A percentile compares a stretch with the other conserved stretches of the same genome.
phyloP scores from a whole-genome alignment of 1,140 invertebrate genomes.

The Antheraea pernyi region DNA sequence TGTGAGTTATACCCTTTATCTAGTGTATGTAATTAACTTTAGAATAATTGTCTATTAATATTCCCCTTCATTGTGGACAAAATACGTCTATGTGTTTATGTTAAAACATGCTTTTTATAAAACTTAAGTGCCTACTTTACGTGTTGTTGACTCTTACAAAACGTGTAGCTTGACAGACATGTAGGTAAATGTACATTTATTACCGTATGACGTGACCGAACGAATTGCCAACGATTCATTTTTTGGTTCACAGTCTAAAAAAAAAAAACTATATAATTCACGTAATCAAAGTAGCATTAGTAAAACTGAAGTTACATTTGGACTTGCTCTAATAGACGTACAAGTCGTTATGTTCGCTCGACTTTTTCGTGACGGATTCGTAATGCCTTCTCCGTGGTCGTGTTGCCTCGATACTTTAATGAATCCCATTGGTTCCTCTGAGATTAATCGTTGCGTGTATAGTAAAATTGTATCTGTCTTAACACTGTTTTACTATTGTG shows the following conservation, averaged over 20 bases:
- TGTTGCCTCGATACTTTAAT: not conserved
- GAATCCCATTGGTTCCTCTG: not conserved
- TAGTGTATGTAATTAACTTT: conserved; percentile 5
- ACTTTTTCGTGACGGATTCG: conserved; percentile 46
- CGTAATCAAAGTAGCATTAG: conserved; percentile 74
- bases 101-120: not conserved
- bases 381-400: conserved; percentile 16
- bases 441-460: not conserved
- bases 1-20: conserved; percentile 30
- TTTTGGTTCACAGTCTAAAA: conserved; percentile 38
- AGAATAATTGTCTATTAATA: conserved; percentile 9
- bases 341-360: conserved; percentile 40
- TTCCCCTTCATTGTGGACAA: not conserved
- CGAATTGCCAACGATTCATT: conserved; percentile 26
- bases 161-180: not conserved
- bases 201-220: conserved; percentile 48
- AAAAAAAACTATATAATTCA: conserved; percentile 39
- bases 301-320: conserved; percentile 39
- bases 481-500: not conserved
- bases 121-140: conserved; percentile 1
- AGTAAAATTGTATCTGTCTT: not conserved
- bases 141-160: not conserved
- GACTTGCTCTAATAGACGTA: conserved; percentile 32
- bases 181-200: conserved; percentile 35
- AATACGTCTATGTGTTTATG: not conserved